phyloP scores from a whole-genome alignment of 2,113 vertebrate genomes.

The Calyptommatus sinebrachiatus region DNA sequence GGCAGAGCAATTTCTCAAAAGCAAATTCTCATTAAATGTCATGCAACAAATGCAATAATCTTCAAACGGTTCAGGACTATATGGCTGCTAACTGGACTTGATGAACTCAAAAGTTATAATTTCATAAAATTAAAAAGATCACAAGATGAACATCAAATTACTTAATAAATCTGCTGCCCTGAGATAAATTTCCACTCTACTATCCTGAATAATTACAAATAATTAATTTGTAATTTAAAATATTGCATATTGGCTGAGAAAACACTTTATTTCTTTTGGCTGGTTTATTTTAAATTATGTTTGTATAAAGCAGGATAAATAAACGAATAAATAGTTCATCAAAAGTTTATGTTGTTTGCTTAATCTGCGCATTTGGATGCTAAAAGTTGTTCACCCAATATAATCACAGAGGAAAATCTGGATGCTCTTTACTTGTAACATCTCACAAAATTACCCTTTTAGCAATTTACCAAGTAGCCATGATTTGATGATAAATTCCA shows the following conservation, averaged over 20 bases:
- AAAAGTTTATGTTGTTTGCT: not conserved
- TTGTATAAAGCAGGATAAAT: too few species aligned
- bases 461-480: not conserved
- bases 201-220: not conserved
- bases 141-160: not conserved
- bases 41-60: not conserved
- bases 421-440: too few species aligned
- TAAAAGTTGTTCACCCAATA: not conserved
- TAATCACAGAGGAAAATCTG: not conserved
- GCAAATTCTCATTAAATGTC: not conserved
- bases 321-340: not conserved
- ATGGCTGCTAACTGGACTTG: too few species aligned
- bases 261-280: not conserved
- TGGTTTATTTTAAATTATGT: too few species aligned
- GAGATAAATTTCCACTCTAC: not conserved
- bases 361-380: not conserved
- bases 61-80: not conserved
- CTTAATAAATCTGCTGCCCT: not conserved
- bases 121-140: not conserved
- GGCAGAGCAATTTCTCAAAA: not conserved
- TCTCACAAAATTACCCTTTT: not conserved
- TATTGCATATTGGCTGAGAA: not conserved
- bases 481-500: not conserved
- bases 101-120: not conserved
- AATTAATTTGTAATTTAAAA: not conserved